Evolutionary conservation across 2,888 invertebrate species (phyloP), one percentile per base, ranked within the genome.

Genomic region (Cerastis leucographa): DNA sequence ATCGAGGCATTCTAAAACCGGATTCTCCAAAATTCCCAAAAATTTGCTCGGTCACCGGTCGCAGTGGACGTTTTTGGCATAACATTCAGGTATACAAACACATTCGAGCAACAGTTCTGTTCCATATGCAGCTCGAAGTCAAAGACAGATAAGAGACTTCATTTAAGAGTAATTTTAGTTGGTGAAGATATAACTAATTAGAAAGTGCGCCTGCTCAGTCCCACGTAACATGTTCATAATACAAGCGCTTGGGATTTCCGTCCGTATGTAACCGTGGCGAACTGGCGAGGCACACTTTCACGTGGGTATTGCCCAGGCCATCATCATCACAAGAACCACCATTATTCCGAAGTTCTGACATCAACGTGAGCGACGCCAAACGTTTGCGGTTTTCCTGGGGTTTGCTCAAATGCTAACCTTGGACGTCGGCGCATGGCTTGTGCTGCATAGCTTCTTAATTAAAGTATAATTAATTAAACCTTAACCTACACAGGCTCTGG

Each of bases 241-340:
- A 88, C 83, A 85, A 77, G 84, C 89, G 89, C 89, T 89, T 90
- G 93, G 94, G 91, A 94, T 92, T 93, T 91, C 94, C 94, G 90
- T 82, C 85, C 76, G 91, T 78, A 84, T 89, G 93, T 90, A 89
- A 89, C 88, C 71, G 81, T 85, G 71, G 76, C 87, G 84, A 83
- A 85, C 80, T 85, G 71, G 76, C 87, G 84, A 83, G 85, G 86
- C 89, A 87, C 86, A 92, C 95, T 95, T 95, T 95, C 95, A 92
- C 94, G 90, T 88, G 92, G 94, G 94, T 89, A 91, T 92, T 92
- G 92, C 94, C 95, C 93, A 87, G 78, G 84, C 80, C 85, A 78
- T 80, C 83, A 79, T 78, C 85, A 87, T 86, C 86, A 86, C 66
- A 82, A 78, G 66, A 76, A 68, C 79, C 71, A 76, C 62, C 86